Base-by-base conservation (phyloP, 2,113 vertebrate genomes). In the Ammodytes dubius region DNA sequence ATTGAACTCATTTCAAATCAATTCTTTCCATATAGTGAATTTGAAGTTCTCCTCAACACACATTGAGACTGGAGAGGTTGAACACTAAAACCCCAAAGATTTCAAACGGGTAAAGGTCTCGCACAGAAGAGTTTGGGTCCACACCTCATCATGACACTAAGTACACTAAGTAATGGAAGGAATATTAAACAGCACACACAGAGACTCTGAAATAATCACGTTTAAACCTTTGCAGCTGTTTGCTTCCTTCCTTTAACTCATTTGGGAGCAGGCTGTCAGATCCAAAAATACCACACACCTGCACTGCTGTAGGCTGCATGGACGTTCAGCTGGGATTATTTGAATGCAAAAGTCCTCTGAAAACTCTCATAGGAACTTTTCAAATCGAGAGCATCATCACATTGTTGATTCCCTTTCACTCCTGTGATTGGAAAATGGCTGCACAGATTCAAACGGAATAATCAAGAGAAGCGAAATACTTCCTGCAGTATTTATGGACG, bases 351-450 rank as follows among this genome's bases (percentile, higher is more conserved):
- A 67, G 50, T 15, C 77, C 7, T 66, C 37, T 77, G 64, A 70
- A 63, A 70, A 59, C 46, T 70, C 27, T 46, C 10, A n/a, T 37
- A 46, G 19, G 52, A 46, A 40, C 57, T 53, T 82, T 81, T 74
- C 37, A 79, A 82, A 75, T 53, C 61, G 77, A 70, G 49, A 61
- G 72, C 71, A 74, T 67, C 65, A 7, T 15, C 59, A 60, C 77
- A 65, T 70, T 10, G n/a, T 15, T 5, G 17, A 69, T 50, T 7
- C 4, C 47, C 52, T 70, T 27, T 70, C 68, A 80, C 66, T 67
- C 67, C 49, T 53, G 58, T 81, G 63, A 77, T 43, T 63, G 64
- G 68, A 83, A 77, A 27, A 86, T 6, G 40, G 11, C 77, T 83
- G 54, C 0, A 3, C 37, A 40, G 69, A 77, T 45, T 65, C 53